Percentiles rank a stretch among this genome's conserved stretches.
These are phyloP conservation scores for Sitodiplosis mosellana DNA, from an alignment of 1,140 invertebrate species.

Conservation along the genomic window DNA sequence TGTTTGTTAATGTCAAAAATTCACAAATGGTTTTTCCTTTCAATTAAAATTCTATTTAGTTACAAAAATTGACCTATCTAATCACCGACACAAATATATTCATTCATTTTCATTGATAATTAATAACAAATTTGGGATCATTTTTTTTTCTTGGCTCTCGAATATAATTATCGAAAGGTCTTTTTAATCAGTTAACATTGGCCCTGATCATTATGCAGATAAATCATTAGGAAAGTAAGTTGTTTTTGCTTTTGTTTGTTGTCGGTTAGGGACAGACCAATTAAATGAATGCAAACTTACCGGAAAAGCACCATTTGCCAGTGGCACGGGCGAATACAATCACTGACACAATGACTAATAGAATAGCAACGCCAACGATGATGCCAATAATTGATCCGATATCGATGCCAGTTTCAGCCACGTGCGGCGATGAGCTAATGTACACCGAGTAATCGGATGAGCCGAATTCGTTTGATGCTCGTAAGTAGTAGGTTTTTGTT, in stretches of 20 bases:
- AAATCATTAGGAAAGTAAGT: neutral
- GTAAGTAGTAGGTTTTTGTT: constrained; percentile 43
- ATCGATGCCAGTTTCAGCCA: constrained; percentile 42
- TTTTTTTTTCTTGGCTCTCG: neutral
- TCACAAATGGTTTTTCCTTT: neutral
- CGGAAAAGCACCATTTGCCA: constrained; percentile 65
- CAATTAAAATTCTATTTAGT: neutral
- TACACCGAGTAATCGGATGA: constrained; percentile 36
- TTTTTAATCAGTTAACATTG: neutral
- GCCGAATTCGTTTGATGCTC: constrained; percentile 44
- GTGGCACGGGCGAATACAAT: constrained; percentile 57
- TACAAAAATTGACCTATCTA: neutral
- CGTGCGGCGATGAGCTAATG: constrained; percentile 33
- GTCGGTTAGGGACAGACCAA: neutral
- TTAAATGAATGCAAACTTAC: constrained; percentile 33
- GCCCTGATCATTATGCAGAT: neutral
- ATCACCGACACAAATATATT: neutral
- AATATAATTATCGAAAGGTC: neutral
- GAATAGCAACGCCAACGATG: constrained; percentile 42
- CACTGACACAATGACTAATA: constrained; percentile 43
- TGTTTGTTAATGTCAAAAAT: neutral
- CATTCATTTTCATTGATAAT: neutral
- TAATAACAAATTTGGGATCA: neutral
- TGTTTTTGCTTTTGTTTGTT: neutral
- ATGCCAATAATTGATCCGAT: constrained; percentile 57